These are phyloP conservation scores for Conopomorpha cramerella DNA, from an alignment of 1,140 invertebrate genomes.

Conservation along the genomic window DNA sequence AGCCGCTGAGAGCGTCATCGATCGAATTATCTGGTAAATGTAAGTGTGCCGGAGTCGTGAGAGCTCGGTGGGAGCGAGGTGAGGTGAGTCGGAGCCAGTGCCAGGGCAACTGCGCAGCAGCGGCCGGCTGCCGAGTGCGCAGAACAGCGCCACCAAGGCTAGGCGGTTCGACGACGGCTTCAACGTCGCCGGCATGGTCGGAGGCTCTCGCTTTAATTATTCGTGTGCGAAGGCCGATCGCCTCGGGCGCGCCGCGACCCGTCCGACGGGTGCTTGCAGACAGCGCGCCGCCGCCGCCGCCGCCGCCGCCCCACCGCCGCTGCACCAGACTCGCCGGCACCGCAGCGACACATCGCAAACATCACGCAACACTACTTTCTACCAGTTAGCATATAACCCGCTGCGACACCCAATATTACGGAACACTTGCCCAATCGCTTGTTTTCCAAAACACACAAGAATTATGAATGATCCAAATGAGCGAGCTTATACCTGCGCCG, in stretches of 20 bases:
- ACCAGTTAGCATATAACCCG: slow-evolving; percentile 36
- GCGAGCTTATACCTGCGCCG: too few relatives aligned
- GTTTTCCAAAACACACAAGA: too few relatives aligned
- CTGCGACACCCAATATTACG: too few relatives aligned
- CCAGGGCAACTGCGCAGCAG: slow-evolving; percentile 32
- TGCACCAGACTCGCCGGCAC: slow-evolving; percentile 47
- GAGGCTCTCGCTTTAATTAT: slow-evolving; percentile 53
- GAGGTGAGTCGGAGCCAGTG: slow-evolving; percentile 37
- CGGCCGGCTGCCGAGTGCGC: slow-evolving; percentile 52
- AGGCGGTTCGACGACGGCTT: slow-evolving; percentile 43
- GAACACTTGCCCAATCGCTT: too few relatives aligned
- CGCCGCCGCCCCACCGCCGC: slow-evolving; percentile 20
- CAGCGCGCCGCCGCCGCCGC: slow-evolving; percentile 48
- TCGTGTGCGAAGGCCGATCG: slow-evolving; percentile 51
- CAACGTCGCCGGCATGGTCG: slow-evolving; percentile 31
- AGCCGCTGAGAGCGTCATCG: slow-evolving; percentile 17
- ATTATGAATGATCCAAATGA: too few relatives aligned
- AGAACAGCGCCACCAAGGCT: slow-evolving; percentile 52
- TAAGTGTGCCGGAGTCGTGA: slow-evolving; percentile 22
- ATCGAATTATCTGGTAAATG: slow-evolving; percentile 20
- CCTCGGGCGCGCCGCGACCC: slow-evolving; percentile 50
- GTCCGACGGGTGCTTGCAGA: slow-evolving; percentile 53
- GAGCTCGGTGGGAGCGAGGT: too few relatives aligned
- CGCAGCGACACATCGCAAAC: slow-evolving; percentile 47
- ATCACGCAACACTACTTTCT: slow-evolving; percentile 42